phyloP scores from a whole-genome alignment of 2,888 invertebrate species.

The Fragum sueziense region DNA sequence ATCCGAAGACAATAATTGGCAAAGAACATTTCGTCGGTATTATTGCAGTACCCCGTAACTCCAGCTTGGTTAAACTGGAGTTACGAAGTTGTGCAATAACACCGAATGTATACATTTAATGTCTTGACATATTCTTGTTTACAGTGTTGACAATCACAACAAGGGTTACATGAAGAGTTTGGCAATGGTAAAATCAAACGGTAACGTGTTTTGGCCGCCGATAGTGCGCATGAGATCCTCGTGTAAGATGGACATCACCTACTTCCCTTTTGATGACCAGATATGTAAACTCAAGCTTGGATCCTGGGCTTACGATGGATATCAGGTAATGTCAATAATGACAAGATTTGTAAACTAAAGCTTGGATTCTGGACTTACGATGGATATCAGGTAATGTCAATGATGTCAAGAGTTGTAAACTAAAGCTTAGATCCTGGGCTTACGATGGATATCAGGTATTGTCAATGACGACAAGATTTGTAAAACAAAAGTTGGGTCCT shows the following conservation, averaged over 20 bases:
- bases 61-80: too few relatives aligned
- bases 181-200: conserved; percentile 84
- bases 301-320: conserved; percentile 80
- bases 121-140: too few relatives aligned
- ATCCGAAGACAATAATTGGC: too few relatives aligned
- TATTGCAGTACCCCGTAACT: too few relatives aligned
- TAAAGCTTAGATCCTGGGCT: conserved; percentile 83
- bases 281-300: conserved; percentile 83
- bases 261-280: conserved; percentile 85
- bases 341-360: too few relatives aligned
- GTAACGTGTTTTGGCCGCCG: conserved; percentile 85
- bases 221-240: conserved; percentile 85
- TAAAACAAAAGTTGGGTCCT: too few relatives aligned
- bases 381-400: conserved; percentile 85
- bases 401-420: conserved; percentile 84
- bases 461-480: neutral
- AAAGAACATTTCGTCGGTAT: too few relatives aligned
- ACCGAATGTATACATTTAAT: too few relatives aligned
- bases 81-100: too few relatives aligned
- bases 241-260: conserved; percentile 84
- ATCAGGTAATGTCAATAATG: too few relatives aligned
- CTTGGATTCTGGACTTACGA: too few relatives aligned
- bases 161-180: conserved; percentile 85
- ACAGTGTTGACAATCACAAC: conserved; percentile 85
- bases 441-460: conserved; percentile 76